These are phyloP conservation scores for Hippasteria phrygiana DNA, from an alignment of 53 echinoderm and acorn worm species.

Conservation along the genomic window DNA sequence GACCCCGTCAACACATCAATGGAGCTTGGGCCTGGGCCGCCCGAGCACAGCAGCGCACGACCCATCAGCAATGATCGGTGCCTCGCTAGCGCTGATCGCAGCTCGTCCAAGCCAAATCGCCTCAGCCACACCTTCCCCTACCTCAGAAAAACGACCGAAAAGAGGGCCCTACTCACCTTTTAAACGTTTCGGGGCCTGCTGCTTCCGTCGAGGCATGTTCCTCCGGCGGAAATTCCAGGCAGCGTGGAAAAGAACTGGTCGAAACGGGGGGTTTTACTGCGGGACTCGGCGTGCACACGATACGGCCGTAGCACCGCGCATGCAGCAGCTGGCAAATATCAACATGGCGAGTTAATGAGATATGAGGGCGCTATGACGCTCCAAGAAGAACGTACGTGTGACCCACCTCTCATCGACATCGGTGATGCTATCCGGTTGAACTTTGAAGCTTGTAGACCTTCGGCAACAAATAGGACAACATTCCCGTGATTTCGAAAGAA, in stretches of 20 bases:
- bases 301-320: constrained; percentile 35
- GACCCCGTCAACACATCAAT: constrained; percentile 88
- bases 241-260: constrained; percentile 40
- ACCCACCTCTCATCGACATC: too few species aligned
- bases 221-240: constrained; percentile 48
- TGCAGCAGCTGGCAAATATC: constrained; percentile 59
- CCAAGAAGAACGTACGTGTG: background rate
- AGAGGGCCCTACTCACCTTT: constrained; percentile 80
- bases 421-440: too few species aligned
- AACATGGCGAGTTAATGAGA: constrained; percentile 65
- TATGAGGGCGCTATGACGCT: constrained; percentile 53
- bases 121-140: constrained; percentile 48
- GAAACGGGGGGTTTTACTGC: constrained; percentile 12
- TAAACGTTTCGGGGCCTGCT: constrained; percentile 87
- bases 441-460: too few species aligned
- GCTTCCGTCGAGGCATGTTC: constrained; percentile 88
- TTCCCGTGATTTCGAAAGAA: too few species aligned
- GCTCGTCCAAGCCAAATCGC: constrained; percentile 37
- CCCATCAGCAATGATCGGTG: constrained; percentile 50
- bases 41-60: constrained; percentile 67
- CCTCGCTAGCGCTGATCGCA: constrained; percentile 16
- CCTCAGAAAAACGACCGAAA: constrained; percentile 59
- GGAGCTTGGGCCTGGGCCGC: constrained; percentile 54
- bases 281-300: constrained; percentile 25
- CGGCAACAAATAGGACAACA: too few species aligned